Conservation (phyloP, 2,888 invertebrate species). For the Dysmachus trigonus region DNA sequence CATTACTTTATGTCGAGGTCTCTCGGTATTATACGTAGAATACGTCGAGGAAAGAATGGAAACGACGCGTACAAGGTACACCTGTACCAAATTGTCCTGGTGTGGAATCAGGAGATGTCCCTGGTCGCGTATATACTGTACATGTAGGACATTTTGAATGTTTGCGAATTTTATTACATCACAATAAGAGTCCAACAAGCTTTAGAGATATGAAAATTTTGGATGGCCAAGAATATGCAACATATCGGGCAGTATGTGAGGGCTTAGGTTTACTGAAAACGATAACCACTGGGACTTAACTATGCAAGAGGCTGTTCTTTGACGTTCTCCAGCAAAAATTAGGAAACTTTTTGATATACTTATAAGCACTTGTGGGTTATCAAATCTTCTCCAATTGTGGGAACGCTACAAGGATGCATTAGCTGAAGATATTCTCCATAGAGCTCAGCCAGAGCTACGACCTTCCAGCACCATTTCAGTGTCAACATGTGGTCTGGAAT, state of each 20-base stretch:
- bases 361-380: background rate
- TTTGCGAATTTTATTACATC: background rate
- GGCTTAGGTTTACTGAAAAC: background rate
- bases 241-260: background rate
- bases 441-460: background rate
- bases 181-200: background rate
- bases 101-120: background rate
- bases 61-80: background rate
- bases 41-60: slow-evolving; percentile 50
- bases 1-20: slow-evolving; percentile 56
- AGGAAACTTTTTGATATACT: background rate
- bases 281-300: background rate
- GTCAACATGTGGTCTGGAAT: too few species aligned
- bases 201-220: background rate
- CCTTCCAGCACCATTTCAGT: too few species aligned
- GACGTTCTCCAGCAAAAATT: background rate
- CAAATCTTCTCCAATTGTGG: background rate
- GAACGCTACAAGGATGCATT: background rate
- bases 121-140: too few species aligned
- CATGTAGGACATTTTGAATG: background rate
- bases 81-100: background rate
- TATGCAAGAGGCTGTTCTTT: background rate
- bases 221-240: background rate
- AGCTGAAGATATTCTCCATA: background rate
- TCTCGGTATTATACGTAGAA: slow-evolving; percentile 54